Conservation (phyloP, 2,888 invertebrate genomes). For the Julus scanicus region DNA sequence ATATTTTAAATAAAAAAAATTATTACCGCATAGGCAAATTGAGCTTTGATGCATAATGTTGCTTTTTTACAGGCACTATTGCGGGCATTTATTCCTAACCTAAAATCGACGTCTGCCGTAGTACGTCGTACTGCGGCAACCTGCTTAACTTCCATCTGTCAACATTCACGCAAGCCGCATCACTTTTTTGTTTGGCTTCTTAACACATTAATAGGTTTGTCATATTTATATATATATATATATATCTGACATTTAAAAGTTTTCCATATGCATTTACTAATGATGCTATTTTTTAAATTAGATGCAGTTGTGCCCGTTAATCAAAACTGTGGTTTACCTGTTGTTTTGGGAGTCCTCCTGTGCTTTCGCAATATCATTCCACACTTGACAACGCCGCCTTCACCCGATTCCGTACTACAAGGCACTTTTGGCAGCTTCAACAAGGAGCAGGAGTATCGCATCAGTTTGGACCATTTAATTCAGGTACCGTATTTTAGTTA, state of each 20-base stretch:
- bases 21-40: background rate
- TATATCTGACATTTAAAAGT: background rate
- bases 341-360: constrained; percentile 75
- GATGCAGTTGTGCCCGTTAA: constrained; percentile 72
- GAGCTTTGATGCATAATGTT: background rate
- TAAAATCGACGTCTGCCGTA: constrained; percentile 76
- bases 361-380: constrained; percentile 75
- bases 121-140: constrained; percentile 84
- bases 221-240: constrained; percentile 52
- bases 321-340: constrained; percentile 66
- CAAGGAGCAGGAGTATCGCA: constrained; percentile 59
- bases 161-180: constrained; percentile 78
- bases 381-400: constrained; percentile 64
- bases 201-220: constrained; percentile 72
- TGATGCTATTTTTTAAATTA: constrained; percentile 62
- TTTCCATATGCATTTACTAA: constrained; percentile 38
- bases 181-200: constrained; percentile 77
- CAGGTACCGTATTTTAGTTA: constrained; percentile 63
- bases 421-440: constrained; percentile 63
- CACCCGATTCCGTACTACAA: constrained; percentile 62
- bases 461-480: constrained; percentile 64
- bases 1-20: background rate
- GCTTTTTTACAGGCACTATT: constrained; percentile 71
- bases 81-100: constrained; percentile 75
- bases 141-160: constrained; percentile 82